Base-by-base conservation (phyloP, 2,888 invertebrate genomes). In the Eilema sororculum region DNA sequence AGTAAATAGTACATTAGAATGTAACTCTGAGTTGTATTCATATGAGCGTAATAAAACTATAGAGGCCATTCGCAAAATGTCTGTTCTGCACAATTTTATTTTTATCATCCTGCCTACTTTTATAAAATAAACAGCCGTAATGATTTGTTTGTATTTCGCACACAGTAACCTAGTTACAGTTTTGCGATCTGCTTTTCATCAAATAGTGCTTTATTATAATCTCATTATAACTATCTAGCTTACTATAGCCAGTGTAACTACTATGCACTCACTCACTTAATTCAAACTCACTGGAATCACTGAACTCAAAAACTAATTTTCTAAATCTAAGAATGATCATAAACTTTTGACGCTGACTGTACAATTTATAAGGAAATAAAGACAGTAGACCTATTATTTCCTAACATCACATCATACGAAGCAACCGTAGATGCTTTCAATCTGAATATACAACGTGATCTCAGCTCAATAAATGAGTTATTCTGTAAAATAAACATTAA, bases 101-200 rank as follows among this genome's bases (percentile, higher is more conserved):
- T 67, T 30, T 16, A 46, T 20, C 37, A 37, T 25, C 13, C 52
- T 25, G 60, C 24, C 24, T 57, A 56, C n/a, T 61, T 28, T 22
- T 59, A 28, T 67, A 61, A 67, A 72, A 62, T 69, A 57, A 62
- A 65, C 56, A 57, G 37, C 20, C 20, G 30, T 52, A 46, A 46
- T 46, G 52, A 62, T 67, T 37, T 67, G 33, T 61, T 56, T 62
- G 67, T 67, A 33, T 67, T 62, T 56, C 52, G 33, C 56, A 30
- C 4, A 61, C 16, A 62, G 10, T 52, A 67, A 30, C 46, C 67
- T 52, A 62, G 33, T 37, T 62, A 28, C 6, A 30, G 4, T 33
- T 67, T 33, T 12, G 1, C 5, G 24, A 24, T 62, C 30, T 37
- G 37, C 37, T 57, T 68, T 25, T 10, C 33, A n/a, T 30, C 22